These are phyloP conservation scores for Crambe crambe DNA, from an alignment of 37 sponge, comb jelly and placozoan genomes.

Conservation along the genomic window DNA sequence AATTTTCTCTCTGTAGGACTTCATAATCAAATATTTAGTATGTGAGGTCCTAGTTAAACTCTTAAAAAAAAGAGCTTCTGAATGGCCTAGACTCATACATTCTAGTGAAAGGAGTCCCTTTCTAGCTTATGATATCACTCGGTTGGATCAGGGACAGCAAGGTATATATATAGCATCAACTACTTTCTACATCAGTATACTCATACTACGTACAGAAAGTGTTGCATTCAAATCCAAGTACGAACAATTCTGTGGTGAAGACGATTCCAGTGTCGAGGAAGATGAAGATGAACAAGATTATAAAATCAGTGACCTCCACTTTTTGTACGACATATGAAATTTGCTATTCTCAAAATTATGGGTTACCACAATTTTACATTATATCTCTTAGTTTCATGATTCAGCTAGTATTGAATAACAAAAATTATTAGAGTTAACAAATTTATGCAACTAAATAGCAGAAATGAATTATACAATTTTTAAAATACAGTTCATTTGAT, in stretches of 20 bases:
- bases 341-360: too few species aligned
- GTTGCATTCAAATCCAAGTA: too few species aligned
- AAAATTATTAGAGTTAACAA: neutral
- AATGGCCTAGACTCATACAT: conserved; percentile 19
- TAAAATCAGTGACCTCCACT: neutral
- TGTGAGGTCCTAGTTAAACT: conserved; percentile 28
- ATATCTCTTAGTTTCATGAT: neutral
- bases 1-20: conserved; percentile 14
- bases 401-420: neutral
- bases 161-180: neutral
- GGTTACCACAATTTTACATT: neutral
- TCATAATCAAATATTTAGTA: neutral
- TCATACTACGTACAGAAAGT: too few species aligned
- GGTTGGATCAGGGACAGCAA: too few species aligned
- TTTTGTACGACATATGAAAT: neutral
- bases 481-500: neutral
- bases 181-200: too few species aligned
- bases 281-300: neutral
- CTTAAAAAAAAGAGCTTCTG: neutral
- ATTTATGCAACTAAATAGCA: neutral
- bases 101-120: neutral
- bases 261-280: neutral
- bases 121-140: conserved; percentile 15
- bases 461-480: neutral
- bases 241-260: neutral